Base-by-base conservation (phyloP, 2,113 vertebrate species). In the Columbina picui region DNA sequence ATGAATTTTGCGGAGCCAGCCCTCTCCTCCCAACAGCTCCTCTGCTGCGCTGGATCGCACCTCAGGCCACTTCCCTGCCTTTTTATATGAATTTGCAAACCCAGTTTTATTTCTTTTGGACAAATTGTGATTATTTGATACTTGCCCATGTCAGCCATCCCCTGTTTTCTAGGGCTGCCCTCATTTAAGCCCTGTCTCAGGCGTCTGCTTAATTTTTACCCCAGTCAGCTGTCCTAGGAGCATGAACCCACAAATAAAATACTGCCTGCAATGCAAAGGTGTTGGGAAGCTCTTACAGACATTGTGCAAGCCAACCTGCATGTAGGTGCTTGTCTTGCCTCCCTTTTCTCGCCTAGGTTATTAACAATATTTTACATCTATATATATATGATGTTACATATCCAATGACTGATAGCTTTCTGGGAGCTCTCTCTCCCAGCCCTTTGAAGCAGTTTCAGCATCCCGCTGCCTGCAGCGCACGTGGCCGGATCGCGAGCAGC, bases 401-500 rank as follows among this genome's bases (percentile, higher is more conserved):
- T 30, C 30, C 4, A n/a, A 34, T 27, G 15, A 29, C 57, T 80
- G 71, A 8, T 9, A 53, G 32, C 22, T 91, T 89, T 85, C 61
- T 82, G 65, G 13, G 39, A 84, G 4, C 63, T 81, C 90, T 78
- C 41, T 89, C 22, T 23, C n/a, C 41, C 29, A 57, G 1, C 2
- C 17, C 8, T 63, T 45, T 63, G 41, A 45, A 83, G 41, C 57
- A 20, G 4, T 43, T 53, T 57, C 60, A n/a, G 36, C 38, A 23
- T 68, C 71, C 47, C 9, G 2, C 60, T 82, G 74, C 85, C 67
- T 47, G 4, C 1, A 32, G 65, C 1, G 1, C 59, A 16, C 0
- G 2, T 49, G 41, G 20, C 23, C 1, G 0, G 53, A 39, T 52
- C 3, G 0, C 17, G 16, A 36, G n/a, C n/a, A 22, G 60, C 9